Base-by-base conservation (phyloP, 2,888 invertebrate genomes). In the Meliscaeva auricollis region DNA sequence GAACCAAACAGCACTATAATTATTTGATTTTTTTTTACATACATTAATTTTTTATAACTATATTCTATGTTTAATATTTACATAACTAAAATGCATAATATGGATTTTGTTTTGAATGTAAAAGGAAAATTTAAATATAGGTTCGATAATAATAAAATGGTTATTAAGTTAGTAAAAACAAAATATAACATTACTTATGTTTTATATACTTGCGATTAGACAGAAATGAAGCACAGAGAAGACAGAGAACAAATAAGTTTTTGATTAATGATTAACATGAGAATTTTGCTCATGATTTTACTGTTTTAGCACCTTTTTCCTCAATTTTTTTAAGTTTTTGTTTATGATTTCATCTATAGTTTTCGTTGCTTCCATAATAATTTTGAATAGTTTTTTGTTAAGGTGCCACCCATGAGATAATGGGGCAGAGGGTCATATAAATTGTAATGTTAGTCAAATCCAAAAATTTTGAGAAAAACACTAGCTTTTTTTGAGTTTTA, bases 21-120 rank as follows among this genome's bases (percentile, higher is more conserved):
- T 41, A 26, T 50, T 54, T 66, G 41, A 78, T 64, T 15, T 52
- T 35, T 62, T 46, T 68, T 38, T 73, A 74, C 30, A 54, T 50
- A 70, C 41, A 80, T 85, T 83, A 64, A 30, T 74, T 73, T 73
- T 79, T 79, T 76, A 80, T 54, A 76, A 74, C 73, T 87, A 77
- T 78, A 48, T 77, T 66, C 74, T 54, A 50, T 35, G 54, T 7
- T 52, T 30, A 15, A 15, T 88, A 82, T 85, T 72, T 85, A 87
- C 84, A 79, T 32, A 78, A 87, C 66, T 76, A 81, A 87, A 87
- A 88, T 81, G 87, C 88, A 87, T 68, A 60, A 79, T 69, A 76
- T 64, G 22, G 32, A 54, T 70, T 77, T 73, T 41, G 41, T 78
- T 72, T 77, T 13, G 15, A 58, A 60, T 70, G n/a, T 44, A 52